Base-by-base conservation (phyloP, 2,888 invertebrate genomes). In the Ptychoptera contaminata region DNA sequence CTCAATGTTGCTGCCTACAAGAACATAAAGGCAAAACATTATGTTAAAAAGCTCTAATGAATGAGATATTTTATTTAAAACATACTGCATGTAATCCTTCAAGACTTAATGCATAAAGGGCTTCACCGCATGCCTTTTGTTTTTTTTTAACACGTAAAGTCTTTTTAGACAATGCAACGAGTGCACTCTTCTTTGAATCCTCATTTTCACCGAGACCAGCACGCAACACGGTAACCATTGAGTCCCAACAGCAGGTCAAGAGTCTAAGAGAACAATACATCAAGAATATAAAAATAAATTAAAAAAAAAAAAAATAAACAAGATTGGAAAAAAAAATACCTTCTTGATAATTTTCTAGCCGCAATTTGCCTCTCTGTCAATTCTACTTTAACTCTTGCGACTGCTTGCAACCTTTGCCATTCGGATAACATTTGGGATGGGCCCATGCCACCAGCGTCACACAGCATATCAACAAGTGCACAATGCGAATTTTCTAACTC, bases 241-340 rank as follows among this genome's bases (percentile, higher is more conserved):
- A 86, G 35, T 84, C 82, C 93, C 93, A 94, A 56, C 91, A 90
- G 54, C 87, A 86, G 1, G 88, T 88, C 42, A 94, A 63, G 32
- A 93, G 78, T 46, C 76, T 23, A 23, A 7, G 7, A 23, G 7
- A 23, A 23, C n/a, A n/a, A n/a, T n/a, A n/a, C n/a, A n/a, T n/a
- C n/a, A n/a, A n/a, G n/a, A 23, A 23, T 5, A 23, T 23, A 23
- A 23, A 23, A 23, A 23, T 5, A 23, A 23, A 23, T 23, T 23
- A 23, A 5, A 23, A 23, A 7, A 23, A 23, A 3, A 23, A 23
- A 23, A 5, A 23, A 23, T 5, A 23, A 23, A 5, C 23, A 7
- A 23, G 3, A 5, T 23, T 7, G 23, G 23, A 23, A 5, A 5
- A 23, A 5, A 23, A 7, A 23, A 5, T 7, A 23, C 23, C 23